A percentile compares a stretch with the other conserved stretches of the same genome.
These are phyloP conservation scores for Muraenolepis orangiensis DNA, from an alignment of 2,797 vertebrate genomes.

Conservation along the genomic window DNA sequence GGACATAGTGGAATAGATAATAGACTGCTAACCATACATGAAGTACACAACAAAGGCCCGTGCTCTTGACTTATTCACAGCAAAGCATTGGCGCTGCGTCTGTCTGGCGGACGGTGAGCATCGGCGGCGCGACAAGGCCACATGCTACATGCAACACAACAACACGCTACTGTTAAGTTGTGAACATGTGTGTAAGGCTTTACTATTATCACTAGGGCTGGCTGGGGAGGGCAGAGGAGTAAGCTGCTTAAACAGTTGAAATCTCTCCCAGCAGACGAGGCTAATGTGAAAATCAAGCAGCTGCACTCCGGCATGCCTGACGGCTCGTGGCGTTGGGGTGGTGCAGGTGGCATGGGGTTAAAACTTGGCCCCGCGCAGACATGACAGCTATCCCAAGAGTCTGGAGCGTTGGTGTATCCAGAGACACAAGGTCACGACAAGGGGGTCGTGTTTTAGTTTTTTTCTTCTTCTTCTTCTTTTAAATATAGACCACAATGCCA, in stretches of 20 bases:
- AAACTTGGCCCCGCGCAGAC: slow-evolving; percentile 42
- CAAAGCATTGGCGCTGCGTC: background rate
- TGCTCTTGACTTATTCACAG: background rate
- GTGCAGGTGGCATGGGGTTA: slow-evolving; percentile 26
- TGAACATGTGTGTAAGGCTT: slow-evolving; percentile 15
- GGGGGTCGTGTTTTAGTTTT: background rate
- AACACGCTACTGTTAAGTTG: background rate
- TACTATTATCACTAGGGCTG: slow-evolving; percentile 39
- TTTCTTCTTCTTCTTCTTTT: slow-evolving; percentile 18
- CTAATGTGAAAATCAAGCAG: slow-evolving; percentile 75
- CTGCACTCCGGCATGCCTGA: slow-evolving; percentile 58
- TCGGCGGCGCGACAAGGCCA: background rate
- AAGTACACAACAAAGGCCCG: background rate
- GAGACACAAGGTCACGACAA: slow-evolving; percentile 65
- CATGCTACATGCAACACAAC: too few relatives aligned
- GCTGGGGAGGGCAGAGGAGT: too few relatives aligned
- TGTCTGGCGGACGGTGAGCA: background rate
- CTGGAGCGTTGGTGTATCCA: slow-evolving; percentile 56
- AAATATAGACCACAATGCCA: slow-evolving; percentile 62
- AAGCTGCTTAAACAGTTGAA: slow-evolving; percentile 56
- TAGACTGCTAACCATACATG: background rate
- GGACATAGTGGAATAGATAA: too few relatives aligned
- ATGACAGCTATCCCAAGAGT: slow-evolving; percentile 44
- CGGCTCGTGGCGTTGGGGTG: slow-evolving; percentile 16
- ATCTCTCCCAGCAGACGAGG: slow-evolving; percentile 49